Conservation (phyloP, 2,888 invertebrate species). For the Ophion slaviceki region DNA sequence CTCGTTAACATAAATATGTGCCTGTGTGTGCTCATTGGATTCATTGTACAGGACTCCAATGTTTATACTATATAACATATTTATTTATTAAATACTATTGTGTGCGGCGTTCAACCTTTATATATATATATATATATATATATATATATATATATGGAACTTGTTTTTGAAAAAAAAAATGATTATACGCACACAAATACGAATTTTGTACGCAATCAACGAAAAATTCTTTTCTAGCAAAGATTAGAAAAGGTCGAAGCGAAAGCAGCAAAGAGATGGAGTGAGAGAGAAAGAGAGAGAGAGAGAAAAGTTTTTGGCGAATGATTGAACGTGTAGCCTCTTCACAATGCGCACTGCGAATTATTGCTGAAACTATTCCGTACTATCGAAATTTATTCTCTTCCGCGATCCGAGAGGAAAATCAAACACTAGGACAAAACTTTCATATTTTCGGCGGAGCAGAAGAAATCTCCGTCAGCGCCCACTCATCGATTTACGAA, state of each 20-base stretch:
- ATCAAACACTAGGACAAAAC: neutral
- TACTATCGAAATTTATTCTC: neutral
- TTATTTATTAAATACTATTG: no score
- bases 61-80: neutral
- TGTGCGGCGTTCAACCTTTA: no score
- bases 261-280: neutral
- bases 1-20: slow-evolving; percentile 23
- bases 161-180: no score
- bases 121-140: no score
- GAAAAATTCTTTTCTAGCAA: neutral
- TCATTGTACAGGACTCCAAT: neutral
- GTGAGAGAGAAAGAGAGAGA: neutral
- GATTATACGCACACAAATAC: no score
- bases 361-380: neutral
- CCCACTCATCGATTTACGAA: neutral
- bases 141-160: no score
- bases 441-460: neutral
- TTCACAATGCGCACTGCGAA: neutral
- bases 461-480: neutral
- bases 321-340: neutral
- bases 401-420: neutral
- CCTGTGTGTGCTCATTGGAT: neutral
- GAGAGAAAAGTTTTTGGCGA: neutral
- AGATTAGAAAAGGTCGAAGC: slow-evolving; percentile 20
- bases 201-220: no score